Evolutionary conservation across 2,113 vertebrate species (phyloP).

Genomic region (Struthidea cinerea): DNA sequence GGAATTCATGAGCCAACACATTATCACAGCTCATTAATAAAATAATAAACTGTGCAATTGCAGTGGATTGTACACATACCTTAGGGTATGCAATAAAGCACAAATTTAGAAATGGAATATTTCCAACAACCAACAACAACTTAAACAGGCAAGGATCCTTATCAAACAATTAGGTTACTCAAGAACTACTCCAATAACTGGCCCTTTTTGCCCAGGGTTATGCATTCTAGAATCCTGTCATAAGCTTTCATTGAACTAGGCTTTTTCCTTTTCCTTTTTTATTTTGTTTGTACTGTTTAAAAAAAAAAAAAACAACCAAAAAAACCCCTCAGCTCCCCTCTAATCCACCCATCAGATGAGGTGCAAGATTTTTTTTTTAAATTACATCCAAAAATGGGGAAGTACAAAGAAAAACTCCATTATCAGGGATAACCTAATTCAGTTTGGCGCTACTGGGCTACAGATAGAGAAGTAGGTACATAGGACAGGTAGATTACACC

Average conservation of each 20-base stretch:
- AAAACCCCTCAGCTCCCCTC: background rate
- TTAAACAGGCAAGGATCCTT: conserved; percentile 55
- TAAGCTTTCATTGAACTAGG: background rate
- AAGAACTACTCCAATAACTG: conserved; percentile 28
- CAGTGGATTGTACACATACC: conserved; percentile 29
- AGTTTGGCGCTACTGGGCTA: background rate
- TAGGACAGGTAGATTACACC: background rate
- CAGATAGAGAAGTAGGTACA: background rate
- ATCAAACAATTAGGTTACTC: conserved; percentile 59
- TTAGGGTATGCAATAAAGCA: conserved; percentile 49
- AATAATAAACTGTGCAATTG: conserved; percentile 53
- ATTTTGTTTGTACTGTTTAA: background rate
- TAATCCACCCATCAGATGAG: background rate
- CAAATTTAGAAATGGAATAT: conserved; percentile 43
- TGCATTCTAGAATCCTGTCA: conserved; percentile 19
- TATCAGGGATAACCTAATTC: background rate
- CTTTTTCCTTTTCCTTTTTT: background rate
- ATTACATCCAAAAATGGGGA: background rate
- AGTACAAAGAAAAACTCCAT: background rate
- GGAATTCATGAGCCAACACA: conserved; percentile 29
- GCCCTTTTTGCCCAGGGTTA: conserved; percentile 58
- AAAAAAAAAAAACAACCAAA: background rate
- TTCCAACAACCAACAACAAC: conserved; percentile 46
- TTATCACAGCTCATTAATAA: conserved; percentile 54
- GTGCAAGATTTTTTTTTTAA: background rate